phyloP scores from a whole-genome alignment of 1,140 invertebrate species.

The Rhagoletis zephyria region DNA sequence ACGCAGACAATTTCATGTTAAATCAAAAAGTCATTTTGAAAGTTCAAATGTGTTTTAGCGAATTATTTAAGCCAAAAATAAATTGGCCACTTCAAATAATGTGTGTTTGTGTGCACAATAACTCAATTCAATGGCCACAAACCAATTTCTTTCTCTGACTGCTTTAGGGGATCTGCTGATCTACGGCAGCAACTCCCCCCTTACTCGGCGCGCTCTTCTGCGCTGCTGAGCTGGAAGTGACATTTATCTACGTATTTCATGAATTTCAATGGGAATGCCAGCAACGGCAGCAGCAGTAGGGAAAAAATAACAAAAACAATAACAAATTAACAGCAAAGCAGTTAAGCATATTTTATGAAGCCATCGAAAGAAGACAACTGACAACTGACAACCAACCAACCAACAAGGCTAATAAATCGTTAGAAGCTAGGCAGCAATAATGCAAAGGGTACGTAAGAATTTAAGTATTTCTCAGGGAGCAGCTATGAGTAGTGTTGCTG shows the following conservation, averaged over 20 bases:
- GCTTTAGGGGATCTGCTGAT: background rate
- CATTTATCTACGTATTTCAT: constrained; percentile 42
- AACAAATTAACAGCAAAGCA: constrained; percentile 13
- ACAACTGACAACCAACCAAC: no score
- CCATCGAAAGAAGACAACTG: background rate
- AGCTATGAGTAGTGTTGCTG: background rate
- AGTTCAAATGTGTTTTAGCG: background rate
- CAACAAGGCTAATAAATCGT: constrained; percentile 21
- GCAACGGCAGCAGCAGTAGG: background rate
- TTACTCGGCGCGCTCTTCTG: no score
- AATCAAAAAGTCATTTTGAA: background rate
- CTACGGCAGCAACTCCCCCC: no score
- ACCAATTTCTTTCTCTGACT: background rate
- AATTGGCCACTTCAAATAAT: constrained; percentile 35
- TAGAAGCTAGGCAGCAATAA: background rate
- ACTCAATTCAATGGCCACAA: constrained; percentile 38
- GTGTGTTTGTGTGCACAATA: background rate
- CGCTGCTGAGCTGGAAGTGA: constrained; percentile 14
- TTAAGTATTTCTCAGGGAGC: background rate
- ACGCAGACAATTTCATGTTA: no score
- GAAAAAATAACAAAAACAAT: background rate
- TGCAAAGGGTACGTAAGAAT: background rate
- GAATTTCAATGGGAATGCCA: background rate
- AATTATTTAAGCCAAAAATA: background rate
- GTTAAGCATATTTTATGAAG: constrained; percentile 7